These are phyloP conservation scores for Tenthredo mesomela DNA, from an alignment of 2,888 invertebrate species.

Conservation along the genomic window DNA sequence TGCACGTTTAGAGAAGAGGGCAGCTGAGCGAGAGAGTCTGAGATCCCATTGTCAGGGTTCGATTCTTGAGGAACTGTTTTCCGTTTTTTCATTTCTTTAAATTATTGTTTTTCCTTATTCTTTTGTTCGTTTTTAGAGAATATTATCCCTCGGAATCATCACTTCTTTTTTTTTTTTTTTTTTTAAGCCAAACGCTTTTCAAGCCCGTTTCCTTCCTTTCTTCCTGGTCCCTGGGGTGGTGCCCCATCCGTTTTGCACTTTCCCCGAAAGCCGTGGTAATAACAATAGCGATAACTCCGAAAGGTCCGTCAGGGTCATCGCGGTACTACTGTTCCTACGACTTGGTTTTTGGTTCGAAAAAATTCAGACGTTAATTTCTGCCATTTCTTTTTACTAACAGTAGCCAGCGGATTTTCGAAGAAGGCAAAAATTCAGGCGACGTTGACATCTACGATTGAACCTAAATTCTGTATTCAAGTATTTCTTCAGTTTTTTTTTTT, in stretches of 20 bases:
- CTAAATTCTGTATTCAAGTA: too few relatives aligned
- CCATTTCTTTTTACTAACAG: background rate
- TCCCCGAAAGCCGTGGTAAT: slow-evolving; percentile 16
- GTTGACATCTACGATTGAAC: too few relatives aligned
- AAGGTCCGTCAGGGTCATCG: slow-evolving; percentile 21
- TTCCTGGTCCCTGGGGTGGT: background rate
- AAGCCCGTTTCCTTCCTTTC: background rate
- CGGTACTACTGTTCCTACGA: background rate
- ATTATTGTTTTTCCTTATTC: background rate
- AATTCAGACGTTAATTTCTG: background rate
- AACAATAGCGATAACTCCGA: slow-evolving; percentile 32
- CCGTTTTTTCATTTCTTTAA: background rate
- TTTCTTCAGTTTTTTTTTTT: background rate
- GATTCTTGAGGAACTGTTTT: background rate
- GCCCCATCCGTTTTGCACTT: slow-evolving; percentile 32
- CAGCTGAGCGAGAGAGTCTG: background rate
- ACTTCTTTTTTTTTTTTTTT: background rate
- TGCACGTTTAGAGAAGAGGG: background rate
- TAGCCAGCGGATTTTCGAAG: background rate
- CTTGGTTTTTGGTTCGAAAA: background rate
- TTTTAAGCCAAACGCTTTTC: background rate
- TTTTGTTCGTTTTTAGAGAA: background rate
- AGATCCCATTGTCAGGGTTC: background rate
- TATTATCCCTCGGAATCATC: background rate
- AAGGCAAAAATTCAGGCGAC: background rate